These are phyloP conservation scores for Procavia capensis DNA, from an alignment of 2,113 vertebrate genomes.

Conservation along the genomic window DNA sequence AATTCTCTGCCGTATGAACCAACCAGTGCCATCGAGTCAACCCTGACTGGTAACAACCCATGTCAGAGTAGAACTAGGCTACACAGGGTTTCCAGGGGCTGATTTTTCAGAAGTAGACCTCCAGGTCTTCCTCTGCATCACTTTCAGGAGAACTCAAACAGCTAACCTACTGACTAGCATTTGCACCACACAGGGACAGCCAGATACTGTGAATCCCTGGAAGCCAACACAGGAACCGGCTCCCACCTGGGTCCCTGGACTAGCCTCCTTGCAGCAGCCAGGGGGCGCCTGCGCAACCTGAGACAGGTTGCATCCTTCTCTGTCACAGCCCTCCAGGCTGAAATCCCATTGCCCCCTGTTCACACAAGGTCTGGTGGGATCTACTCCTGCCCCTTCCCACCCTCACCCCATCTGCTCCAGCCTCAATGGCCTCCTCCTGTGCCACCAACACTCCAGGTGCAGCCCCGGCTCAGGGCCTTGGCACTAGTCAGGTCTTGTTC, in stretches of 20 bases:
- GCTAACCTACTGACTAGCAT: too few relatives aligned
- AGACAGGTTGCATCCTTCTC: rapidly evolving
- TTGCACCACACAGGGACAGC: too few relatives aligned
- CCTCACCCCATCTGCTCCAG: background rate
- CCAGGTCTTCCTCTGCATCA: too few relatives aligned
- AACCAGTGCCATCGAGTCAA: too few relatives aligned
- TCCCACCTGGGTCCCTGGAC: background rate
- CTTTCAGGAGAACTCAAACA: too few relatives aligned
- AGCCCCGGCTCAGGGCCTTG: background rate
- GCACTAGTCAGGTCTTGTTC: background rate
- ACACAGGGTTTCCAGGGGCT: too few relatives aligned
- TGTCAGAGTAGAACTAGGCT: too few relatives aligned
- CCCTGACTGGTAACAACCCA: too few relatives aligned
- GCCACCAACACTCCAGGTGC: background rate
- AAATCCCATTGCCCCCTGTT: background rate
- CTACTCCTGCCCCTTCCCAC: background rate
- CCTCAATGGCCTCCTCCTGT: background rate
- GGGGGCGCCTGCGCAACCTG: background rate
- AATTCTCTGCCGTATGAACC: background rate
- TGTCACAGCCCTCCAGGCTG: background rate
- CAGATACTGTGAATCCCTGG: background rate
- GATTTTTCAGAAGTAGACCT: too few relatives aligned
- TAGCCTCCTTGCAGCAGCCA: background rate
- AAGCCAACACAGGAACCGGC: background rate
- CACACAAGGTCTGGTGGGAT: background rate